Conservation (phyloP, 2,113 vertebrate genomes). For the Aspidoscelis tigris region DNA sequence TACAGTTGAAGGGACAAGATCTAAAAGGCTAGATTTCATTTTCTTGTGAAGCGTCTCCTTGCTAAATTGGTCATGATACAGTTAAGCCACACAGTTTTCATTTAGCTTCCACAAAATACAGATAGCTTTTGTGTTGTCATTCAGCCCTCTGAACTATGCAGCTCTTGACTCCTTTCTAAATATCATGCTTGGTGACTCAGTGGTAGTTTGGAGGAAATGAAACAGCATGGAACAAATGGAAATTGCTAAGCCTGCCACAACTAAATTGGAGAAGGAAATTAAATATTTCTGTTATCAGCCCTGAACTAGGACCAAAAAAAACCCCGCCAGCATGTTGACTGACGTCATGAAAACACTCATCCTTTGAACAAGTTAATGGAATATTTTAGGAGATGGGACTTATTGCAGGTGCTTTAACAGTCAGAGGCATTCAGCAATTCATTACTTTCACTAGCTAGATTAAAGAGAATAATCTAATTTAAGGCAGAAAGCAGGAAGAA, state of each 20-base stretch:
- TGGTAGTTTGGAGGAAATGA: constrained; percentile 1
- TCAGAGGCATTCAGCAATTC: not conserved
- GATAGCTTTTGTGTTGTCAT: not conserved
- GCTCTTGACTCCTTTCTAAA: constrained; percentile 17
- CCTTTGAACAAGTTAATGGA: not conserved
- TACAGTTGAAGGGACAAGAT: not conserved
- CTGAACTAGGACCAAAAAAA: not conserved
- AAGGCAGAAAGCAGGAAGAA: not conserved
- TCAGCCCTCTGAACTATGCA: constrained; percentile 16
- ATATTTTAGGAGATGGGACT: not conserved
- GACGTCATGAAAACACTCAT: constrained; percentile 1
- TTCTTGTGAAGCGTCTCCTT: not conserved
- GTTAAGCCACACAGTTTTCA: not conserved
- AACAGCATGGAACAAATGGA: constrained; percentile 9
- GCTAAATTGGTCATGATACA: not conserved
- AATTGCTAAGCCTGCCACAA: not conserved
- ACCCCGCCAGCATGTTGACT: not conserved
- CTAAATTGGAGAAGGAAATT: not conserved
- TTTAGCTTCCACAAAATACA: constrained; percentile 5
- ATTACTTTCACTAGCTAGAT: constrained; percentile 11
- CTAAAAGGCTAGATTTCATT: not conserved
- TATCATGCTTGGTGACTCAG: not conserved
- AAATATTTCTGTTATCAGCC: constrained; percentile 11
- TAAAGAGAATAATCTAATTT: not conserved
- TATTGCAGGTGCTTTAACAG: not conserved